These are phyloP conservation scores for Watsonalla cultraria DNA, from an alignment of 2,888 invertebrate genomes.

Conservation along the genomic window DNA sequence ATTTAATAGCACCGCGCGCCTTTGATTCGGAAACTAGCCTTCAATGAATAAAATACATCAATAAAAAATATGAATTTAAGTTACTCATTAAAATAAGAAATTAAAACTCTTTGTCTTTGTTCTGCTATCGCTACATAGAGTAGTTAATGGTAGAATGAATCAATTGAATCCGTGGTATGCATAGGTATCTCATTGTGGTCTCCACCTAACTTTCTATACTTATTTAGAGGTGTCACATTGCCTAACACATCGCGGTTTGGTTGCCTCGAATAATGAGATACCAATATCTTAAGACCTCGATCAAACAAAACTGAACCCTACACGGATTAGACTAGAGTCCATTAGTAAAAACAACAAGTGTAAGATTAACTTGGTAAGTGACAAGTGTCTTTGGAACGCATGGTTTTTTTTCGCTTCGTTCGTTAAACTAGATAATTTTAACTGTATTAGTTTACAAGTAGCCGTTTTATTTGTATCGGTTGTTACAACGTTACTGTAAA, in stretches of 20 bases:
- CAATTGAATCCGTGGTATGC: slow-evolving; percentile 70
- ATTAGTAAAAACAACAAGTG: background rate
- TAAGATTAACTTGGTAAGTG: background rate
- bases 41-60: background rate
- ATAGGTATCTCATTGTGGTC: slow-evolving; percentile 57
- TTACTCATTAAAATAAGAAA: too few species aligned
- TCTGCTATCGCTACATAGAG: slow-evolving; percentile 42
- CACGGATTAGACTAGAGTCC: too few species aligned
- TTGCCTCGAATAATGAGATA: slow-evolving; percentile 22
- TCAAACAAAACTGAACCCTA: too few species aligned
- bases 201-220: slow-evolving; percentile 50
- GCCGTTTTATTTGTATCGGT: background rate
- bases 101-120: background rate
- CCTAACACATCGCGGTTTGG: slow-evolving; percentile 32
- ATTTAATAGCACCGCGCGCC: too few species aligned
- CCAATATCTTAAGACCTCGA: slow-evolving; percentile 1
- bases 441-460: background rate
- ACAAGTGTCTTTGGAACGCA: background rate
- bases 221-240: slow-evolving; percentile 60
- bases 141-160: slow-evolving; percentile 63
- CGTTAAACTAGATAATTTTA: background rate
- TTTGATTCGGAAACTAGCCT: too few species aligned
- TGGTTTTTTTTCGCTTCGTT: background rate
- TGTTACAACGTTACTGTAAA: too few species aligned
- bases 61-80: background rate